Evolutionary conservation across 2,113 vertebrate genomes (phyloP).

Genomic region (Alouatta palliata): DNA sequence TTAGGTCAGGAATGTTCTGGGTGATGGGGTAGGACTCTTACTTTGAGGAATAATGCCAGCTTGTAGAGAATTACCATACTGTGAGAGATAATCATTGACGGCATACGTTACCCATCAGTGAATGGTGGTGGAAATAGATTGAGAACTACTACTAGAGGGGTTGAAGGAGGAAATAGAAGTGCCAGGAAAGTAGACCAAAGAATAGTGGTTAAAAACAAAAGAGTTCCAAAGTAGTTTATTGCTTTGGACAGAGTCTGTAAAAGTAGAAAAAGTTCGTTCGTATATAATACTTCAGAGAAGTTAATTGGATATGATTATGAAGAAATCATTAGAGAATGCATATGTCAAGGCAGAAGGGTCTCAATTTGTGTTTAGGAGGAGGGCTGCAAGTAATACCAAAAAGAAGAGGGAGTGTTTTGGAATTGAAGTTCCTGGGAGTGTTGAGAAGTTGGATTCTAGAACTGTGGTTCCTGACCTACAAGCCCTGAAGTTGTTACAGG

Average conservation of each 20-base stretch:
- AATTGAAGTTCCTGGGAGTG: neutral
- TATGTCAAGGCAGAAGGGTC: neutral
- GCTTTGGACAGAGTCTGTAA: neutral
- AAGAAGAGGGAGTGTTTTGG: neutral
- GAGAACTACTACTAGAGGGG: neutral
- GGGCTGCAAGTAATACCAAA: neutral
- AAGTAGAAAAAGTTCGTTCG: neutral
- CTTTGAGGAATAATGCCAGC: neutral
- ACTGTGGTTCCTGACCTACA: neutral
- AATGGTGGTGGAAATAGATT: conserved; percentile 3
- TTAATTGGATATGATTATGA: neutral
- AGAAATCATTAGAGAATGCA: neutral
- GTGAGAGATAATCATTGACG: neutral
- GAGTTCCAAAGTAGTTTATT: neutral
- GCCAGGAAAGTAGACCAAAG: conserved; percentile 29
- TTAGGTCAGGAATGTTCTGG: neutral
- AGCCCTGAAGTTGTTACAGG: neutral
- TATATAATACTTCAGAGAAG: neutral
- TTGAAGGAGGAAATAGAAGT: conserved; percentile 47
- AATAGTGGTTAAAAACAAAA: neutral
- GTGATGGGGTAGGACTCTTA: neutral
- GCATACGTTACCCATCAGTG: neutral
- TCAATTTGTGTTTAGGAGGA: neutral
- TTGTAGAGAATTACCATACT: neutral
- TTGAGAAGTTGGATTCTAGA: neutral